Evolutionary conservation across 2,113 vertebrate species (phyloP).

Genomic region (Triplophysa tibetana): DNA sequence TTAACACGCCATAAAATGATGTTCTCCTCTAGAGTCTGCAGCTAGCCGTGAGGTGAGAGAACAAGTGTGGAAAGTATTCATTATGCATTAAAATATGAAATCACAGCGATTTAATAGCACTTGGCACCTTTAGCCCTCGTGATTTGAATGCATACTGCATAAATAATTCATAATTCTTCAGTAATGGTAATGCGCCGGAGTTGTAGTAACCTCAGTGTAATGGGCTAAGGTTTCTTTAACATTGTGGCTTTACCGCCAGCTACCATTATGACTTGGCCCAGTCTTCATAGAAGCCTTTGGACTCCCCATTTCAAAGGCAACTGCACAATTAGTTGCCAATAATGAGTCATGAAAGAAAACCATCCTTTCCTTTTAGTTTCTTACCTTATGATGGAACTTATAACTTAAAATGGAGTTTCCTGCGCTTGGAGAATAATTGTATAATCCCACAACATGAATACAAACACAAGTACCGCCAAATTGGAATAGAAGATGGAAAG

Average conservation of each 20-base stretch:
- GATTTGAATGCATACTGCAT: slow-evolving; percentile 64
- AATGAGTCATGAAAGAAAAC: slow-evolving; percentile 38
- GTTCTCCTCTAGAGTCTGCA: slow-evolving; percentile 49
- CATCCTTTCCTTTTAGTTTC: background rate
- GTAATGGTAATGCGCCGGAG: slow-evolving; percentile 62
- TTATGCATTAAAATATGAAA: slow-evolving; percentile 70
- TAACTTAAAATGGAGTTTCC: background rate
- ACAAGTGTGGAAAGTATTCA: slow-evolving; percentile 63
- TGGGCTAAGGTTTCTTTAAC: slow-evolving; percentile 59
- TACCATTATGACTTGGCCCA: slow-evolving; percentile 58
- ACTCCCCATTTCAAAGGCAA: slow-evolving; percentile 10
- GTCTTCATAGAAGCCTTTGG: slow-evolving; percentile 2
- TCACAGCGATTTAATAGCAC: slow-evolving; percentile 63
- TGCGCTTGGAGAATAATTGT: slow-evolving; percentile 22
- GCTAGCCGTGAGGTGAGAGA: slow-evolving; percentile 55
- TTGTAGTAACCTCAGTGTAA: slow-evolving; percentile 63
- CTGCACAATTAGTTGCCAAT: background rate
- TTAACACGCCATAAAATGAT: slow-evolving; percentile 70
- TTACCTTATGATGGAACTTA: background rate
- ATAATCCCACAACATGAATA: background rate
- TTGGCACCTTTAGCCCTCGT: slow-evolving; percentile 63
- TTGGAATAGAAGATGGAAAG: slow-evolving; percentile 16
- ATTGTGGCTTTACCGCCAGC: slow-evolving; percentile 48
- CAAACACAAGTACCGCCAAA: slow-evolving; percentile 13
- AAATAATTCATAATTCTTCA: slow-evolving; percentile 60